These are phyloP conservation scores for Caenorhabditis japonica DNA, from an alignment of 2,888 invertebrate species.

Conservation along the genomic window DNA sequence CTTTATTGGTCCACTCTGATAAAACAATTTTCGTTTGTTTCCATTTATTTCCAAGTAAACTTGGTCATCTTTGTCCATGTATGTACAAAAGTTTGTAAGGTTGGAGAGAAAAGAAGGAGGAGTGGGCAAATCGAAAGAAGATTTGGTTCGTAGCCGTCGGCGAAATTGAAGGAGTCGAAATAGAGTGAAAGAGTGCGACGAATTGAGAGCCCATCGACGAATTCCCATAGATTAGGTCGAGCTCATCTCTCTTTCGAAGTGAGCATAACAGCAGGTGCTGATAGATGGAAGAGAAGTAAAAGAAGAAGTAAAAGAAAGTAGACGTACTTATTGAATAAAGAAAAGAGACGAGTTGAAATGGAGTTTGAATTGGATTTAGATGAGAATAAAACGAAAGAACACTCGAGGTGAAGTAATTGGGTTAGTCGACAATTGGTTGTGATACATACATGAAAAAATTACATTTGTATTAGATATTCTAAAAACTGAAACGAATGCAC, in stretches of 20 bases:
- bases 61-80: not conserved
- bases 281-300: not conserved
- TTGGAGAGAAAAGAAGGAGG: not conserved
- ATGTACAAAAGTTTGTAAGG: slow-evolving; percentile 7
- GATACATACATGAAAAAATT: too few relatives aligned
- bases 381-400: slow-evolving; percentile 8
- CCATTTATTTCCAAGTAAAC: slow-evolving; percentile 9
- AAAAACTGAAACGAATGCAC: too few relatives aligned
- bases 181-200: too few relatives aligned
- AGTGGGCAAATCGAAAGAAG: slow-evolving; percentile 35
- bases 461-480: too few relatives aligned
- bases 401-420: not conserved
- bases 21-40: too few relatives aligned
- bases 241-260: slow-evolving; percentile 28
- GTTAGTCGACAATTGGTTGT: too few relatives aligned
- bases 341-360: slow-evolving; percentile 11
- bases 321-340: slow-evolving; percentile 40
- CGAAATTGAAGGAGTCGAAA: too few relatives aligned
- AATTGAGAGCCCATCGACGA: not conserved
- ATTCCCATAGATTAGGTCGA: slow-evolving; percentile 45
- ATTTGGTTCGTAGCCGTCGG: slow-evolving; percentile 42
- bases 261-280: slow-evolving; percentile 29
- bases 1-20: too few relatives aligned
- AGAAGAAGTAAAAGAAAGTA: not conserved
- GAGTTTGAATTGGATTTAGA: slow-evolving; percentile 10